Evolutionary conservation across 2,113 vertebrate species (phyloP).

Genomic region (Platysteira castanea): DNA sequence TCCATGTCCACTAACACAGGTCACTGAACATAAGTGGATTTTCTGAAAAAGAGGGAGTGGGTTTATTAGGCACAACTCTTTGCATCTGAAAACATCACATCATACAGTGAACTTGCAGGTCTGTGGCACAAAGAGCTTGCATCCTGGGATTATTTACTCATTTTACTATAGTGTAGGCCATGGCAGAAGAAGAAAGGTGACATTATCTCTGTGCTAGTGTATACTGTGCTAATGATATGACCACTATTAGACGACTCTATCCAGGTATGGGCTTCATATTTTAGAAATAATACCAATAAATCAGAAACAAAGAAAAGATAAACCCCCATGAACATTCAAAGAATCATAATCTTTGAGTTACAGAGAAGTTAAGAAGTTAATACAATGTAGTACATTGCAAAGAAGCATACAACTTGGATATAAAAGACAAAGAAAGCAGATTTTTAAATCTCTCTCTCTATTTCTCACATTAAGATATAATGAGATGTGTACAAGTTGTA

Average conservation of each 20-base stretch:
- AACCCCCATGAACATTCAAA: background rate
- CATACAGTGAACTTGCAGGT: background rate
- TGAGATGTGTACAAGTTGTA: background rate
- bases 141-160: background rate
- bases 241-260: background rate
- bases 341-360: background rate
- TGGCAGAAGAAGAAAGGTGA: background rate
- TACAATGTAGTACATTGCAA: background rate
- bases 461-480: background rate
- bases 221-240: background rate
- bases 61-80: background rate
- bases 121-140: background rate
- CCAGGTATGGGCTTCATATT: background rate
- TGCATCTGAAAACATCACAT: background rate
- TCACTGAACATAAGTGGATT: background rate
- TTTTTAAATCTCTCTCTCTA: background rate
- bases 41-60: background rate
- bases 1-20: background rate
- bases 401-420: background rate
- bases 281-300: background rate
- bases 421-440: background rate
- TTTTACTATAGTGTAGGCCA: background rate
- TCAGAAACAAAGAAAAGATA: background rate
- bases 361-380: background rate
- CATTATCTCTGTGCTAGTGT: background rate